Base-by-base conservation (phyloP, 2,797 vertebrate genomes). In the Molossus molossus region DNA sequence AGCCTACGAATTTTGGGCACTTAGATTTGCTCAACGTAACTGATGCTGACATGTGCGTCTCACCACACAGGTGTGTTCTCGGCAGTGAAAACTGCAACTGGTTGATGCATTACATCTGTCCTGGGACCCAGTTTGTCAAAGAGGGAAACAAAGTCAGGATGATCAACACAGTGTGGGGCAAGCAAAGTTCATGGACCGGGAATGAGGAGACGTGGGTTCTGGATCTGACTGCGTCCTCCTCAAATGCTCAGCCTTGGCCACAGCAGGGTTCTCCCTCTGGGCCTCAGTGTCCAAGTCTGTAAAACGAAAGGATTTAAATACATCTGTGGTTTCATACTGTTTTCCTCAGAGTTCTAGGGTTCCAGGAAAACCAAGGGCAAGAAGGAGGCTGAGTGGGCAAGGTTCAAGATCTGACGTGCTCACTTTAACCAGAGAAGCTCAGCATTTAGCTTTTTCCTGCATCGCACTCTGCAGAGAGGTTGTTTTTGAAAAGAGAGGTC, bases 401-500 rank as follows among this genome's bases (percentile, higher is more conserved):
- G 53, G 53, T 50, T 91, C 33, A 90, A 92, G 73, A n/a, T n/a
- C 69, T 21, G 1, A 40, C 25, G 48, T n/a, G 18, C n/a, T 29
- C 13, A 55, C 15, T 60, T 48, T 69, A 90, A n/a, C 11, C 57
- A 69, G 55, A 92, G 33, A 91, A 48, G 25, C 55, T 76, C 48
- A 57, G 55, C 45, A 77, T 18, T 40, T 25, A 25, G 57, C 29
- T 76, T 33, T 70, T 86, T 62, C n/a, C 57, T 13, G 33, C 5
- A 83, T 64, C 45, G 45, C 2, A 76, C 18, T 69, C 29, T n/a
- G 33, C 23, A 60, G 75, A 84, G 85, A 84, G 12, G 4, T 37
- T 85, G 65, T 65, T 96, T 91, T 94, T 79, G 65, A 87, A 94
- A 90, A 87, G 67, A 62, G n/a, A 89, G 5, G 0, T 50, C 55